These are phyloP conservation scores for Meghimatium bilineatum DNA, from an alignment of 2,888 invertebrate genomes.

Conservation along the genomic window DNA sequence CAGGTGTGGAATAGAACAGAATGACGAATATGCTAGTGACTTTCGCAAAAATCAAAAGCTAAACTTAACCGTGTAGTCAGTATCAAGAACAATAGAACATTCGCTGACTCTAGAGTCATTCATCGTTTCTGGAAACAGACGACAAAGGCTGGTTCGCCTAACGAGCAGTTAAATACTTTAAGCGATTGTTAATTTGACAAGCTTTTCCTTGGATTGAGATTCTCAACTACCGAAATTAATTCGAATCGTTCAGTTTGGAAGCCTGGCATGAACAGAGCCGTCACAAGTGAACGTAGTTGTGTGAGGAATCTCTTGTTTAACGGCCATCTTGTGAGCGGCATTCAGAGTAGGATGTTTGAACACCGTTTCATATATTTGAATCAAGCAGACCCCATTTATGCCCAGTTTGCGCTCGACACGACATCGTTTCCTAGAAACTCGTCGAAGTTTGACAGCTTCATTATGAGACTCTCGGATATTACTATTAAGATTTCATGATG, in stretches of 20 bases:
- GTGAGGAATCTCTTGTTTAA: background rate
- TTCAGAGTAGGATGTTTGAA: background rate
- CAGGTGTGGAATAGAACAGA: background rate
- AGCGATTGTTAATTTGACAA: conserved; percentile 55
- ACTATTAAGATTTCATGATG: no score
- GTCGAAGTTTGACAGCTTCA: no score
- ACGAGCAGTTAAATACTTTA: conserved; percentile 41
- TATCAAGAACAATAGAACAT: background rate
- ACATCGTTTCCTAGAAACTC: no score
- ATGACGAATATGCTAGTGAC: background rate
- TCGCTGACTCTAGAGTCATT: background rate
- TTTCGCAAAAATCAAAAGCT: background rate
- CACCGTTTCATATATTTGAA: background rate
- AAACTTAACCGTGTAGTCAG: background rate
- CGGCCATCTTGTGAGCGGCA: background rate
- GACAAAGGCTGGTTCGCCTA: conserved; percentile 33
- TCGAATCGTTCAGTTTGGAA: background rate
- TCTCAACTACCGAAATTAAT: background rate
- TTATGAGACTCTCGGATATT: no score
- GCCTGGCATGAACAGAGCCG: background rate
- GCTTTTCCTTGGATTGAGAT: conserved; percentile 38
- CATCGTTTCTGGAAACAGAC: conserved; percentile 1
- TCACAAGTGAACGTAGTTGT: background rate
- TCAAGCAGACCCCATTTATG: background rate
- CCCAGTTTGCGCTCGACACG: background rate